phyloP scores from a whole-genome alignment of 2,113 vertebrate genomes.

The Odocoileus virginianus region DNA sequence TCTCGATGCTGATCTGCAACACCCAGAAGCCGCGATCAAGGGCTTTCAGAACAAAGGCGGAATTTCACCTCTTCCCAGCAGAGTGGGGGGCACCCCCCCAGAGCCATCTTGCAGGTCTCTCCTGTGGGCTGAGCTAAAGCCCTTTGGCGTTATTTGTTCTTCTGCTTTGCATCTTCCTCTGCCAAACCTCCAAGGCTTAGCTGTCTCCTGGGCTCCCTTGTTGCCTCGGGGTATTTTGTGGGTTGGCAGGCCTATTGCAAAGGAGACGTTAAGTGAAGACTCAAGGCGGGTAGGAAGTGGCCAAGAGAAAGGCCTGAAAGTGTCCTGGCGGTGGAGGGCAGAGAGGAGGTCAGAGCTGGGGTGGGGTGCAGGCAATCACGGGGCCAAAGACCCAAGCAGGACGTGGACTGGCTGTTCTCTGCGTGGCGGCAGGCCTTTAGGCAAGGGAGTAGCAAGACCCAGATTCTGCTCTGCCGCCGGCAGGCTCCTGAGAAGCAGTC shows the following conservation, averaged over 20 bases:
- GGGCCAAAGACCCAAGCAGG: rapidly evolving
- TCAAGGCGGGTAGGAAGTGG: rapidly evolving
- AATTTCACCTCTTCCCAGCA: rapidly evolving
- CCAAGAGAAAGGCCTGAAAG: rapidly evolving
- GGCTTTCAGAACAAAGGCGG: neutral
- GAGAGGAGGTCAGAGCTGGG: neutral
- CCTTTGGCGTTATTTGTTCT: rapidly evolving
- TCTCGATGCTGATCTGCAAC: rapidly evolving
- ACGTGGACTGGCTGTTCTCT: neutral
- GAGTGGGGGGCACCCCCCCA: neutral
- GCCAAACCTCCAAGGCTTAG: neutral
- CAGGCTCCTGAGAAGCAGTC: rapidly evolving
- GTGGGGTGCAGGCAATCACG: rapidly evolving
- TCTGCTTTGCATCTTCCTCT: no score
- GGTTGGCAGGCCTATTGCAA: rapidly evolving
- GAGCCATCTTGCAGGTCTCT: rapidly evolving
- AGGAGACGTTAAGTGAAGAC: neutral
- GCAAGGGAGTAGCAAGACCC: rapidly evolving
- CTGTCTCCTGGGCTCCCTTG: rapidly evolving
- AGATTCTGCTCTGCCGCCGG: rapidly evolving
- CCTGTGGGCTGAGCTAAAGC: neutral
- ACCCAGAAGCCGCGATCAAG: rapidly evolving
- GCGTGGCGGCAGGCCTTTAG: rapidly evolving
- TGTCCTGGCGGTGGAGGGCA: rapidly evolving
- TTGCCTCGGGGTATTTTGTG: rapidly evolving